Percentiles rank a stretch among this genome's conserved stretches.
Evolutionary conservation across 2,888 invertebrate genomes (phyloP).

Genomic region (Cosmia pyralina): DNA sequence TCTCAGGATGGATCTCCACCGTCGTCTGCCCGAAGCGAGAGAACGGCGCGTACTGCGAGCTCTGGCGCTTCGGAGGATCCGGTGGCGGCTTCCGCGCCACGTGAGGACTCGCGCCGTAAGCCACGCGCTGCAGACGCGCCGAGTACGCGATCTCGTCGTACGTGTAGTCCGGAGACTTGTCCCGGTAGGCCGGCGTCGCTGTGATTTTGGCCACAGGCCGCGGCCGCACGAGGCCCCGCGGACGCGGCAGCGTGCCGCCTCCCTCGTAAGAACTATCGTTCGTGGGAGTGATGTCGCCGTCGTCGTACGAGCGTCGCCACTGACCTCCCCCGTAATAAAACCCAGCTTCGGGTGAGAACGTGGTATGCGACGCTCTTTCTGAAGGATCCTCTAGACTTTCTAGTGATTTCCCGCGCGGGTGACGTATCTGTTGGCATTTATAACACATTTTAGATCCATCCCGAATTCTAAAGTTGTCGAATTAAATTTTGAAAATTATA

Average conservation of each 20-base stretch:
- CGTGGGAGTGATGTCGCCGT: conserved; percentile 96
- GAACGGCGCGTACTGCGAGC: conserved; percentile 88
- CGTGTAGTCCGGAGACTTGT: conserved; percentile 86
- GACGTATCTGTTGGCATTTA: conserved; percentile 91
- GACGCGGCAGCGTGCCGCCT: conserved; percentile 96
- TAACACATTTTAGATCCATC: conserved; percentile 40
- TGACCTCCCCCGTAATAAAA: conserved; percentile 91
- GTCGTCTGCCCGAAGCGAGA: conserved; percentile 90
- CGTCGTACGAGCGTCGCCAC: conserved; percentile 95
- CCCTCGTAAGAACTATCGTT: conserved; percentile 93
- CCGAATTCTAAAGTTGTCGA: conserved; percentile 9
- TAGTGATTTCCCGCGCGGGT: conserved; percentile 95
- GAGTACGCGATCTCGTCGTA: conserved; percentile 88
- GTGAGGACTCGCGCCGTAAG: conserved; percentile 93
- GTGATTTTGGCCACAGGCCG: conserved; percentile 94
- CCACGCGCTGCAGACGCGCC: conserved; percentile 87
- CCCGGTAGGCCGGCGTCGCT: conserved; percentile 88
- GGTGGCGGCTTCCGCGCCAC: conserved; percentile 94
- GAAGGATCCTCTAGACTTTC: conserved; percentile 95
- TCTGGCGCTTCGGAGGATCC: conserved; percentile 94
- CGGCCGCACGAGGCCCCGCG: conserved; percentile 94
- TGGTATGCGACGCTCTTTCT: conserved; percentile 91
- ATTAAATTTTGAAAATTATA: conserved; percentile 47
- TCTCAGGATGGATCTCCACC: conserved; percentile 90
- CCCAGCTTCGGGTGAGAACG: conserved; percentile 91